Base-by-base conservation (phyloP, 1,140 invertebrate species). In the Plectus sambesii region DNA sequence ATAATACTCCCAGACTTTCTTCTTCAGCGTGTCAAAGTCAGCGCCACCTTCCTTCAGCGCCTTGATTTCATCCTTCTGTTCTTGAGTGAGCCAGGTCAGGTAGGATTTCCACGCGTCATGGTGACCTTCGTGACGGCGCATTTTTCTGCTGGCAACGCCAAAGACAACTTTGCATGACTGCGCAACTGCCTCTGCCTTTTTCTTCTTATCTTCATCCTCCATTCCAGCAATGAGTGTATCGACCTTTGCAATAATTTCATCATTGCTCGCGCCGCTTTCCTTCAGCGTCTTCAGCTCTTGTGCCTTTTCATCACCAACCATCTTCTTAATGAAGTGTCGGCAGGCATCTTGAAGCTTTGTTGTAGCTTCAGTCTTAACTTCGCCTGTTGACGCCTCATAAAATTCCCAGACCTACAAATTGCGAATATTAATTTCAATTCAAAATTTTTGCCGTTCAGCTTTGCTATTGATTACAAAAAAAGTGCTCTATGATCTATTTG, bases 241-340 rank as follows among this genome's bases (percentile, higher is more conserved):
- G 9, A 62, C 40, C 30, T 61, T 57, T 2, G 30, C 45, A 25
- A 20, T n/a, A 9, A 61, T 15, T 35, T 60, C 48, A 5, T 27
- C 42, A 2, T 30, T 17, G 26, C 38, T 41, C 22, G 54, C 42
- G 2, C 58, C 58, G 15, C 24, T 20, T 50, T 61, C 59, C 27
- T 59, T 61, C 49, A 60, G 24, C 12, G 44, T 49, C 36, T 60
- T 62, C 9, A 60, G 22, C 24, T 60, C 49, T n/a, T 3, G 12
- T 12, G 59, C 49, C 37, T 63, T 55, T 25, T 60, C 58, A 24
- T 59, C 49, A 5, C 60, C 58, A 2, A 60, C 38, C n/a, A 55
- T 49, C 19, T 49, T 33, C 15, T 33, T 39, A 19, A 60, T 23
- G 5, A 57, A 35, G 45, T 57, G 55, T 19, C 55, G 56, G 55